Evolutionary conservation across 2,797 vertebrate species (phyloP).

Genomic region (Salmo trutta): DNA sequence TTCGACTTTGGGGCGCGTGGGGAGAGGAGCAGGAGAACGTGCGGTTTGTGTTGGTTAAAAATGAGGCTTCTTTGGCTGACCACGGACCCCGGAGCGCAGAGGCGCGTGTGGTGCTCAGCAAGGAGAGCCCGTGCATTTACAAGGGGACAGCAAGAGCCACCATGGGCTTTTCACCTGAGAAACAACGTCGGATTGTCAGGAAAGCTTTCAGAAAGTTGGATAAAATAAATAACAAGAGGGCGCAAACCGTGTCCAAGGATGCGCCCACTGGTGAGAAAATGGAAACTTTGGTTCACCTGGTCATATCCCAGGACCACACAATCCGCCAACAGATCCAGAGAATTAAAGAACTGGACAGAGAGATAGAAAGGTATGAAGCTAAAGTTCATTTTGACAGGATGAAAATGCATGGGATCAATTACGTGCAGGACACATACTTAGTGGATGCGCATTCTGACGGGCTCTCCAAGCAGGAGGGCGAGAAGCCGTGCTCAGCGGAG

Average conservation of each 20-base stretch:
- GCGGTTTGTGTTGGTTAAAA: constrained; percentile 88
- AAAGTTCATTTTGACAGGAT: constrained; percentile 88
- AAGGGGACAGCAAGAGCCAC: constrained; percentile 59
- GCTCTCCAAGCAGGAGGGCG: constrained; percentile 17
- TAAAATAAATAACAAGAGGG: constrained; percentile 85
- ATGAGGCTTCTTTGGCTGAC: constrained; percentile 84
- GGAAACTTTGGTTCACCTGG: constrained; percentile 92
- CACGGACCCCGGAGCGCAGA: constrained; percentile 88
- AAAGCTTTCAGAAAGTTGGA: constrained; percentile 96
- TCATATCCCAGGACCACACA: constrained; percentile 95
- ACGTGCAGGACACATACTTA: constrained; percentile 94
- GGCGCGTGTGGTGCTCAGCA: constrained; percentile 90
- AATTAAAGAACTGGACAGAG: constrained; percentile 86
- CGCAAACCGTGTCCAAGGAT: constrained; percentile 67
- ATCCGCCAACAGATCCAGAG: constrained; percentile 91
- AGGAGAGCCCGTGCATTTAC: constrained; percentile 73
- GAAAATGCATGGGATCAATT: constrained; percentile 87
- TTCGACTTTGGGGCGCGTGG: constrained; percentile 92
- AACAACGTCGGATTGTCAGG: constrained; percentile 88
- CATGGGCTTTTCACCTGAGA: constrained; percentile 78
- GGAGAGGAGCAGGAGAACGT: constrained; percentile 89
- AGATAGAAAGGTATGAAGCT: constrained; percentile 89
- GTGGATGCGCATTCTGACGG: constrained; percentile 64
- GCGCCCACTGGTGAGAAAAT: constrained; percentile 78
- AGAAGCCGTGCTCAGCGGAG: constrained; percentile 31